A percentile compares a stretch with the other conserved stretches of the same genome.
Conservation (phyloP, 2,888 invertebrate species). For the Microctonus aethiopoides region DNA sequence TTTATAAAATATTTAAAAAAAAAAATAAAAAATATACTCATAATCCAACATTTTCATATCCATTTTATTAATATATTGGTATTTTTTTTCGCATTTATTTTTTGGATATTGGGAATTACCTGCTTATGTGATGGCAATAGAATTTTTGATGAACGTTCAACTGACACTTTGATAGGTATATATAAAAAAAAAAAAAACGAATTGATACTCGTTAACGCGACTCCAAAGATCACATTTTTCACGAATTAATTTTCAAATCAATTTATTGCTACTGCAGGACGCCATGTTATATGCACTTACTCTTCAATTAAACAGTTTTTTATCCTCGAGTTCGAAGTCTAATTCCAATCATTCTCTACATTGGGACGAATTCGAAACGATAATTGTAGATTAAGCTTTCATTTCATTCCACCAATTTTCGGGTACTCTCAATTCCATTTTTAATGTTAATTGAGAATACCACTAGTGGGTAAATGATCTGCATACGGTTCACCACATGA, state of each 20-base stretch:
- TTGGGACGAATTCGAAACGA: slow-evolving; percentile 20
- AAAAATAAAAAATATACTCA: too few relatives aligned
- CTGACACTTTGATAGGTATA: not conserved
- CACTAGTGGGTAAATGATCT: slow-evolving; percentile 26
- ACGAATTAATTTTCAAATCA: slow-evolving; percentile 29
- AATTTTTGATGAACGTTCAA: not conserved
- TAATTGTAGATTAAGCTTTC: slow-evolving; percentile 43
- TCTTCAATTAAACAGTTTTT: slow-evolving; percentile 1
- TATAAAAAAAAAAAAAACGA: not conserved
- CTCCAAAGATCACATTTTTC: slow-evolving; percentile 27
- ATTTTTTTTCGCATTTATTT: too few relatives aligned
- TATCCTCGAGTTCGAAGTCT: not conserved
- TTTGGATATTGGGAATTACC: not conserved
- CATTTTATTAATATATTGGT: too few relatives aligned
- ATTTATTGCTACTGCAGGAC: slow-evolving; percentile 28
- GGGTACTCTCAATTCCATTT: slow-evolving; percentile 40
- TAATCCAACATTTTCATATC: too few relatives aligned
- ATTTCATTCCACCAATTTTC: slow-evolving; percentile 43
- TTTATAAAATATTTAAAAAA: too few relatives aligned
- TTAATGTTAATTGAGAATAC: slow-evolving; percentile 44
- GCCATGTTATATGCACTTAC: slow-evolving; percentile 16
- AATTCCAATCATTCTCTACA: slow-evolving; percentile 32
- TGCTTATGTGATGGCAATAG: not conserved
- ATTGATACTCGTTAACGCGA: slow-evolving; percentile 16
- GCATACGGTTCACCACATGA: slow-evolving; percentile 15